Conservation (phyloP, 2,797 vertebrate genomes). For the Lemur catta region DNA sequence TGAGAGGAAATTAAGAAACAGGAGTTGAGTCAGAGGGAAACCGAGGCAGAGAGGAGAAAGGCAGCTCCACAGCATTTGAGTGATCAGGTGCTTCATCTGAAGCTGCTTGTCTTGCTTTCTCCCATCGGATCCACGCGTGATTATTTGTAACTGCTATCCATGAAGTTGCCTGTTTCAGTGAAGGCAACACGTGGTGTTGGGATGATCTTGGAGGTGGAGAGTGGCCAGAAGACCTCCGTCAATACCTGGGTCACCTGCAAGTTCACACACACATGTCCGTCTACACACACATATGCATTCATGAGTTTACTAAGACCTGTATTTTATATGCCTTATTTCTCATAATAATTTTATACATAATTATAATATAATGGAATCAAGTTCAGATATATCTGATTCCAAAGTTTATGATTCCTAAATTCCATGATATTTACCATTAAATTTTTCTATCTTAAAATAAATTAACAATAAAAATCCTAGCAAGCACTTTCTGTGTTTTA, state of each 20-base stretch:
- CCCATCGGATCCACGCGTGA: neutral
- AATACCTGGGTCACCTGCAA: neutral
- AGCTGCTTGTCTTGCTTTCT: neutral
- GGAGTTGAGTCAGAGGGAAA: neutral
- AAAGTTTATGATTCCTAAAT: neutral
- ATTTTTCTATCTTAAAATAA: neutral
- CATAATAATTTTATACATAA: neutral
- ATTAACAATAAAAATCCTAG: neutral
- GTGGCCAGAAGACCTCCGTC: neutral
- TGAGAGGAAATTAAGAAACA: neutral
- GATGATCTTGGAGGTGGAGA: neutral
- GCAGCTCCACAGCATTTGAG: too few species aligned
- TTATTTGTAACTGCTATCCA: neutral
- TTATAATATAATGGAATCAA: neutral
- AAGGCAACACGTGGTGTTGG: neutral
- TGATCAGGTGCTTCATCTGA: neutral
- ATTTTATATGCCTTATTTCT: neutral
- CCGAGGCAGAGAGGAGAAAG: neutral
- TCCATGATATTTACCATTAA: neutral
- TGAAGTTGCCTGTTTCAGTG: neutral
- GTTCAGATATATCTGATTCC: neutral
- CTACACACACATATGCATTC: too few species aligned
- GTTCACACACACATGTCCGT: neutral
- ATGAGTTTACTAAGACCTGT: neutral
- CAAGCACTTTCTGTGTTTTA: neutral